Evolutionary conservation across 2,888 invertebrate genomes (phyloP).

Genomic region (Macrophya annulata): DNA sequence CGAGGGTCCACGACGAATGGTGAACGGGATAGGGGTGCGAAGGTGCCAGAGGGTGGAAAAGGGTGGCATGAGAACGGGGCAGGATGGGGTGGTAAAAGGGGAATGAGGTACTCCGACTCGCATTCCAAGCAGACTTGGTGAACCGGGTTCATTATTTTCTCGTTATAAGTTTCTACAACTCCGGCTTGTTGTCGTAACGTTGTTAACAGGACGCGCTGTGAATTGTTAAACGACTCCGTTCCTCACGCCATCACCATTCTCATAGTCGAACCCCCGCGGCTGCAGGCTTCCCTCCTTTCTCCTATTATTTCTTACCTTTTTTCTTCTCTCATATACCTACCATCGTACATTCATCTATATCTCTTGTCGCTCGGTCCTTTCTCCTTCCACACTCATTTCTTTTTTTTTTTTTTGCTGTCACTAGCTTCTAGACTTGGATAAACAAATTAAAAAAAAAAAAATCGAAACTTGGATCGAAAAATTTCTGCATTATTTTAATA

Average conservation of each 20-base stretch:
- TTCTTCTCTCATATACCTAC: neutral
- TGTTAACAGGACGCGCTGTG: constrained; percentile 77
- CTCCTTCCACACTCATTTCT: neutral
- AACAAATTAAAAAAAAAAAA: neutral
- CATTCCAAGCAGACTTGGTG: constrained; percentile 77
- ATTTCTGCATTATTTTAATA: neutral
- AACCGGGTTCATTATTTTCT: constrained; percentile 78
- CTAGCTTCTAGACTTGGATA: neutral
- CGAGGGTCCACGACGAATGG: constrained; percentile 57
- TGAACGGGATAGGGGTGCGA: constrained; percentile 50
- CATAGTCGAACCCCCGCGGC: neutral
- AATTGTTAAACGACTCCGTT: constrained; percentile 75
- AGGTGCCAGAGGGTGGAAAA: neutral
- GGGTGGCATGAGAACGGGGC: constrained; percentile 46
- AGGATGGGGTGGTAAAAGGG: constrained; percentile 44
- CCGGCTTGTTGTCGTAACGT: constrained; percentile 78
- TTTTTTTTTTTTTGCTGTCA: neutral
- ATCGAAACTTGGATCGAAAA: neutral
- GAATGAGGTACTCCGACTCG: constrained; percentile 69
- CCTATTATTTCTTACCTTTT: neutral
- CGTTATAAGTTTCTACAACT: constrained; percentile 79
- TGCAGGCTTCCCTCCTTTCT: neutral
- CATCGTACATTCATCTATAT: neutral
- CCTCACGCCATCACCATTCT: constrained; percentile 51
- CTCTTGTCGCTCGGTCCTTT: neutral